These are phyloP conservation scores for Brachyalestes nurse DNA, from an alignment of 2,797 vertebrate species.

Conservation along the genomic window DNA sequence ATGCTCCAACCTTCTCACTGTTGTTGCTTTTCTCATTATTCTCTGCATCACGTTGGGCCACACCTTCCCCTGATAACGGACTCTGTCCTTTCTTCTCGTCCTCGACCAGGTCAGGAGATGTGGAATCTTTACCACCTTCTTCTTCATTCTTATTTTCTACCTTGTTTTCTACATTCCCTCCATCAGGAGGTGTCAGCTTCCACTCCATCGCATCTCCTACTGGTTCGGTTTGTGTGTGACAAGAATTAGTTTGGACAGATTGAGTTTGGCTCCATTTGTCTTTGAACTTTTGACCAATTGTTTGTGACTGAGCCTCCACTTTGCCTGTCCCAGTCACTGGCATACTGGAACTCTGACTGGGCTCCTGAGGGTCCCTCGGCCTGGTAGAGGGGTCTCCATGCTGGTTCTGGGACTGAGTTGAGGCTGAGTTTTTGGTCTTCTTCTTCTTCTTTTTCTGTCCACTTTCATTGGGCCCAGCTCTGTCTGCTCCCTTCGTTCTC, in stretches of 20 bases:
- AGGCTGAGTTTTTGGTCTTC: constrained; percentile 29
- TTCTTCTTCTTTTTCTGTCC: not conserved
- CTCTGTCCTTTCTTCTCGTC: constrained; percentile 14
- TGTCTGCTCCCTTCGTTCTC: constrained; percentile 14
- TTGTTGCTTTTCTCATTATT: too few relatives aligned
- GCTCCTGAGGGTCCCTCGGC: not conserved
- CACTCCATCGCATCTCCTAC: not conserved
- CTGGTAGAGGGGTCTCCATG: constrained; percentile 8
- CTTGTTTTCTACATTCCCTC: not conserved
- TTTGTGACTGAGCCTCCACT: constrained; percentile 64
- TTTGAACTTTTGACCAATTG: constrained; percentile 20
- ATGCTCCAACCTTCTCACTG: not conserved
- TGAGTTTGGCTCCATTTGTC: constrained; percentile 59
- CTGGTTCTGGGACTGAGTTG: constrained; percentile 24
- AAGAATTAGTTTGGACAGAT: constrained; percentile 23
- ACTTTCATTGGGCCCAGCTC: constrained; percentile 32
- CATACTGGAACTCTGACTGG: not conserved
- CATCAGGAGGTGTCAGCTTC: not conserved
- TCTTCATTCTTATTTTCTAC: constrained; percentile 2
- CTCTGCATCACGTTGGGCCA: not conserved
- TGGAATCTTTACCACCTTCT: not conserved
- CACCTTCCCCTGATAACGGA: not conserved
- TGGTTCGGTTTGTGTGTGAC: constrained; percentile 67
- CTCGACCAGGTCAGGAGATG: not conserved
- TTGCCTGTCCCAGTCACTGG: constrained; percentile 18